These are phyloP conservation scores for Frieseomelitta varia DNA, from an alignment of 1,140 invertebrate genomes.

Conservation along the genomic window DNA sequence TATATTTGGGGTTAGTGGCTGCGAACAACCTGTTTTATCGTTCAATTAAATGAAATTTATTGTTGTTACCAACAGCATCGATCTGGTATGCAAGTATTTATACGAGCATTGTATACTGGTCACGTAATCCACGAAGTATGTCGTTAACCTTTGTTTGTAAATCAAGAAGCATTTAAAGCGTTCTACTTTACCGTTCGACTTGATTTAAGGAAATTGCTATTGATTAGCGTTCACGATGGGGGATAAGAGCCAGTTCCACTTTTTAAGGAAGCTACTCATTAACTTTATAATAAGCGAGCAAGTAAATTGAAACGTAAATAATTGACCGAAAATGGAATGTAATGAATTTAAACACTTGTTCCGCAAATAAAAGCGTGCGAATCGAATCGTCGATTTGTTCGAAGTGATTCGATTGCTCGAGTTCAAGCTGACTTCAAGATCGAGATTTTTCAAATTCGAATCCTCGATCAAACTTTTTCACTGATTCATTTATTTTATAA, in stretches of 20 bases:
- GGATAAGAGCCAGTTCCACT: background rate
- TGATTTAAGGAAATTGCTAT: constrained; percentile 50
- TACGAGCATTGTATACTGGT: background rate
- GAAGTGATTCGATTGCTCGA: background rate
- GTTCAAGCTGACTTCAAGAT: background rate
- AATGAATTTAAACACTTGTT: background rate
- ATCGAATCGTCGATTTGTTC: background rate
- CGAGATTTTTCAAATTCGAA: background rate
- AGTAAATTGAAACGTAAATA: background rate
- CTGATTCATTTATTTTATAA: background rate
- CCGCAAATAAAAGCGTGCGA: too few relatives aligned
- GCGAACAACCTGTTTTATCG: background rate
- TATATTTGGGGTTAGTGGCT: background rate
- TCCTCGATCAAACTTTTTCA: background rate
- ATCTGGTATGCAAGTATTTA: background rate
- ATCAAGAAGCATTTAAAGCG: constrained; percentile 39
- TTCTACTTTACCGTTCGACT: constrained; percentile 27
- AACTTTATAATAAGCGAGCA: constrained; percentile 7
- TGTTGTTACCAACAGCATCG: background rate
- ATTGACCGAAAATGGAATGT: background rate
- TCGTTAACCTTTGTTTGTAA: constrained; percentile 21
- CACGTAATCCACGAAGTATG: background rate
- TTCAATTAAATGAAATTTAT: background rate
- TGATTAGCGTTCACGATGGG: constrained; percentile 33
- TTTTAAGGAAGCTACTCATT: constrained; percentile 38